A percentile compares a stretch with the other conserved stretches of the same genome.
These are phyloP conservation scores for Diceros bicornis DNA, from an alignment of 2,797 vertebrate genomes.

Conservation along the genomic window DNA sequence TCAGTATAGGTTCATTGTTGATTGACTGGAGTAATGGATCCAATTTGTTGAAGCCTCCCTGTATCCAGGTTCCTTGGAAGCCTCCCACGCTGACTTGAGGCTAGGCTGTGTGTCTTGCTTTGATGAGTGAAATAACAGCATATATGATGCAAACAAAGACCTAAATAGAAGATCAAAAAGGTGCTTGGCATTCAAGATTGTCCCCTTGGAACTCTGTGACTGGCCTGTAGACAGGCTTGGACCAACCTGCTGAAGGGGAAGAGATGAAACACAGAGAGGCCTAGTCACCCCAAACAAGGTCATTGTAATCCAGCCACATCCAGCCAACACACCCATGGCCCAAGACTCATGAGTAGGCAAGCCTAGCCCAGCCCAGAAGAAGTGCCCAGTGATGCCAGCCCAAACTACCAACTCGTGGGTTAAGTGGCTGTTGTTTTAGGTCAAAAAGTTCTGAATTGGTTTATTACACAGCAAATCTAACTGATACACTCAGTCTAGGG, in stretches of 20 bases:
- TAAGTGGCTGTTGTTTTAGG: too few species aligned
- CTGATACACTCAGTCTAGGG: fast-evolving
- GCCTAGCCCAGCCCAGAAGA: too few species aligned
- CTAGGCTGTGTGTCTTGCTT: fast-evolving
- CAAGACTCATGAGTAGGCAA: fast-evolving
- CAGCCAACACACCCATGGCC: background rate
- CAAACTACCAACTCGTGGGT: fast-evolving
- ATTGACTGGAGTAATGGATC: fast-evolving
- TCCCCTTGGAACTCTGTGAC: background rate
- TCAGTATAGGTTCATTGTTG: fast-evolving
- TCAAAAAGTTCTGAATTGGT: background rate
- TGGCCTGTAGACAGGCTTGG: fast-evolving
- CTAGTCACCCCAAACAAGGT: background rate
- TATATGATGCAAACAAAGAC: too few species aligned
- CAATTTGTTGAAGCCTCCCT: fast-evolving
- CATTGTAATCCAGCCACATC: fast-evolving
- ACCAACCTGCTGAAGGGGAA: background rate
- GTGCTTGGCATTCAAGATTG: fast-evolving
- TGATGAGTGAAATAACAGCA: background rate
- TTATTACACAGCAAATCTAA: background rate
- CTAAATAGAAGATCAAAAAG: background rate
- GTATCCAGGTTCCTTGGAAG: background rate
- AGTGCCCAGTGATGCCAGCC: too few species aligned
- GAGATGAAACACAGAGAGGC: fast-evolving
- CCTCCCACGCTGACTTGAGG: fast-evolving